Evolutionary conservation across 1,140 invertebrate species (phyloP), one percentile per base, ranked within the genome.

Genomic region (Orussus abietinus): DNA sequence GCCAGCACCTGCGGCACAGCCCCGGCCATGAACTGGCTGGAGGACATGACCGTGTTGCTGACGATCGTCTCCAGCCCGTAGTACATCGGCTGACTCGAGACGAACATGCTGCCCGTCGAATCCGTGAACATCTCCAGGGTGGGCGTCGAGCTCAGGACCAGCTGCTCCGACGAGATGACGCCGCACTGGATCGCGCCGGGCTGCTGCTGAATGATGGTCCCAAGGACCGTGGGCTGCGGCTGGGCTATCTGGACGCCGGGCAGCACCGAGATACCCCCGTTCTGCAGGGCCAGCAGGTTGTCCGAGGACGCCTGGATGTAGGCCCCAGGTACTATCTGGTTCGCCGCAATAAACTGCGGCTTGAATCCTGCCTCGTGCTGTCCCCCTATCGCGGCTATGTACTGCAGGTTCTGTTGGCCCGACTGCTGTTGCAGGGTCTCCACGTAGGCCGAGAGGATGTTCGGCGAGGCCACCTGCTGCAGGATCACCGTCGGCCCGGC

Each of bases 41-140:
- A 87, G 13, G 84, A 86, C 85, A 88, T 88, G 0, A 88, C 85
- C 9, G 86, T 88, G 55, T 88, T 89, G 62, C 87, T 86, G 7
- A 89, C 86, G 39, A 89, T 87, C 0, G 86, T 89, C 67, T 89
- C 86, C 45, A 89, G 74, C 1, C 85, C 85, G 45, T 88, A 87
- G 57, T 86, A 88, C 59, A 88, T 82, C 2, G 85, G 86, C 46
- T 86, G 84, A 14, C 78, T 82, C 15, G 76, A 72, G 21, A 85
- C 70, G 49, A 83, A 82, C 75, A 85, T 83, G 38, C 79, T 80
- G 1, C 80, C 79, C 26, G 80, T 80, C 1, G 80, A 81, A 57
- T 82, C 77, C 3, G 79, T 77, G 10, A 83, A 80, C 74, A 85
- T 82, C 59, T 87, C 84, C 29, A 88, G 59, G 7, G 79, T 80